Base-by-base conservation (phyloP, 2,888 invertebrate genomes). In the Oligia latruncula region DNA sequence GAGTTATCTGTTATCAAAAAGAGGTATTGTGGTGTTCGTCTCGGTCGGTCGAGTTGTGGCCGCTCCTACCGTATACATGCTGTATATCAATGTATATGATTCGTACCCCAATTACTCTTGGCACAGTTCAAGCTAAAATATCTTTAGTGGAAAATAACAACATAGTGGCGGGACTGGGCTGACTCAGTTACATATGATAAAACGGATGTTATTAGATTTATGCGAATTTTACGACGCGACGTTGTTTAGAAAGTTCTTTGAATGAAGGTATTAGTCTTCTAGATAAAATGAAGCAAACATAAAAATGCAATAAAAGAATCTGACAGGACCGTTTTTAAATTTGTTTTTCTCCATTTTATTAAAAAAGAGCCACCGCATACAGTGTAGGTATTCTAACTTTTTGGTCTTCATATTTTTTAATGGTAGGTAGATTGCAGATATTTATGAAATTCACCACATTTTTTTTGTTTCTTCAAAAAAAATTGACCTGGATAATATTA, bases 1-100 rank as follows among this genome's bases (percentile, higher is more conserved):
- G 87, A 85, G 89, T 92, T 93, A 94, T 95, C 93, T 93, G 88
- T 93, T 95, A 93, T 93, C 93, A 92, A 90, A 86, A 89, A 90
- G 87, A 89, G 89, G 87, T 88, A 89, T 87, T 80, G 86, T 83
- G 84, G 78, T 80, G 77, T 87, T 84, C 78, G 90, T 91, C 84
- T 86, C 82, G 83, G 88, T 85, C 76, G 75, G 87, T 68, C 78
- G 82, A 68, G 66, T 74, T 52, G 58, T 65, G 77, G 68, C 77
- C 62, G 79, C 46, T 82, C 65, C 82, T 66, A 66, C 70, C 52
- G 35, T 80, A 73, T 78, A 77, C 46, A 66, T 76, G 35, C n/a
- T 72, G 46, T 83, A 67, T 55, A 75, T 74, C 46, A 71, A 55
- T 83, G 72, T 79, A 66, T 76, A 68, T 43, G 66, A 46, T 58